phyloP scores from a whole-genome alignment of 1,140 invertebrate genomes.

The Branchinecta lindahli region DNA sequence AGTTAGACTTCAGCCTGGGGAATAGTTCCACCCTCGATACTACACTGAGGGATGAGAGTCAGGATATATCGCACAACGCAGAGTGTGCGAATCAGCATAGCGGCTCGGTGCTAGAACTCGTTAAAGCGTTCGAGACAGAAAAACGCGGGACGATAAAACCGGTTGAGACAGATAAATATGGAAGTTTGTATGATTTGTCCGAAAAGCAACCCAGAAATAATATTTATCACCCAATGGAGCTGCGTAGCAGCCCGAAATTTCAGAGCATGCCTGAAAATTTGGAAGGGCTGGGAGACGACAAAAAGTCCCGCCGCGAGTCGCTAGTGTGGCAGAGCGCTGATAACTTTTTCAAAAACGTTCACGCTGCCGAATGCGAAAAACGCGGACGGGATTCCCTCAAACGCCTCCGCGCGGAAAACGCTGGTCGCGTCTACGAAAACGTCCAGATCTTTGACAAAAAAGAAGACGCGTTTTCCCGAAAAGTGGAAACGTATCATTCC shows the following conservation, averaged over 20 bases:
- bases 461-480: conserved; percentile 16
- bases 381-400: conserved; percentile 43
- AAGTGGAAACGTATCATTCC: neutral
- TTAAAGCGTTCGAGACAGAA: conserved; percentile 11
- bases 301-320: neutral
- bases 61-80: neutral
- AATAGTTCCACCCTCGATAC: neutral
- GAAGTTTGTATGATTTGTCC: conserved; percentile 2
- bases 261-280: neutral
- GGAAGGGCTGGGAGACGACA: neutral
- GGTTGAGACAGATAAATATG: neutral
- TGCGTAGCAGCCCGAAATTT: neutral
- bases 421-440: conserved; percentile 49
- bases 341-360: conserved; percentile 28
- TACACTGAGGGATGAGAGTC: neutral
- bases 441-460: conserved; percentile 44
- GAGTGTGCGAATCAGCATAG: neutral
- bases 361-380: conserved; percentile 23
- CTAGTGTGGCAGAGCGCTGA: conserved; percentile 32
- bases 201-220: neutral
- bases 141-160: neutral
- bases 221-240: neutral
- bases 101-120: conserved; percentile 13
- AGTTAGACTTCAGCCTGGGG: conserved; percentile 2
- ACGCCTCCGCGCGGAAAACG: conserved; percentile 43